Base-by-base conservation (phyloP, 2,797 vertebrate genomes). In the Rhinella marina region DNA sequence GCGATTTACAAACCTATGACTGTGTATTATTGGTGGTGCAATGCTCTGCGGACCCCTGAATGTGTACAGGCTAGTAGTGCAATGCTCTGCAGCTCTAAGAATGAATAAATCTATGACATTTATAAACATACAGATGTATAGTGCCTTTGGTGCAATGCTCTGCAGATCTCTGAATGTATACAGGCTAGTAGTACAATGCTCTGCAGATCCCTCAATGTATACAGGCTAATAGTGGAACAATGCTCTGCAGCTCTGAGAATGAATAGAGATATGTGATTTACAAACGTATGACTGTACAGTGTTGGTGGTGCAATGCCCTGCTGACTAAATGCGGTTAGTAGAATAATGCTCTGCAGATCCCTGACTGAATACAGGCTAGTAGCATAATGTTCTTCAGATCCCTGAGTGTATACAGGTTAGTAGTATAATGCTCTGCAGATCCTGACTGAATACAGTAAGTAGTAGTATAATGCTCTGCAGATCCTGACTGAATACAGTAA, bases 381-480 rank as follows among this genome's bases (percentile, higher is more conserved):
- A 8, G 54, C n/a, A 12, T 19, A n/a, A 86, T 78, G 84, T 61
- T 78, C 75, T 78, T 75, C 64, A 54, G 56, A 10, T 29, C 64
- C 32, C 32, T 72, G 5, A 29, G 11, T 32, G 50, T 1, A n/a
- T 56, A n/a, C 6, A 19, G 25, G 1, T 2, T 21, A 9, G 59
- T 62, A 62, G 21, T 23, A 9, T 19, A 21, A 62, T 62, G 21
- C 59, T 62, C 59, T 62, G 59, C 19, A 59, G 4, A 19, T 59
- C 57, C 14, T 16, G 17, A 59, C 14, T 11, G 14, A 3, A n/a
- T n/a, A 57, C 14, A 16, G 8, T 2, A 57, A 2, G 1, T 29
- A 7, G 64, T 32, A 23, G 50, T 21, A 19, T 16, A 29, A 72
- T 57, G 66, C 64, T 84, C 82, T 72, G 82, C 64, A 56, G 4